Conservation (phyloP, 1,140 invertebrate genomes). For the Orchestia grillus region DNA sequence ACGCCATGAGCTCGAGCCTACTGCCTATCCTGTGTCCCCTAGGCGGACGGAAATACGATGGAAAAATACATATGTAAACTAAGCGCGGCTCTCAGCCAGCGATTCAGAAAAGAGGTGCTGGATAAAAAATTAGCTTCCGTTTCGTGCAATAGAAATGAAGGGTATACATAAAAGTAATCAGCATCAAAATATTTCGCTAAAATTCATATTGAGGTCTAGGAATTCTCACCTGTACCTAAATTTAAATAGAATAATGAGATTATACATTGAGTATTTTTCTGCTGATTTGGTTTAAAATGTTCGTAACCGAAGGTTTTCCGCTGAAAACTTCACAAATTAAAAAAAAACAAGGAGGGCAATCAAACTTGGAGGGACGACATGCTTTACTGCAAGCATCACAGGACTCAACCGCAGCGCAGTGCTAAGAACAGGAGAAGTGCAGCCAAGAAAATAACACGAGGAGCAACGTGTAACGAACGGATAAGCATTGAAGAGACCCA, state of each 20-base stretch:
- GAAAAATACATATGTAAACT: background rate
- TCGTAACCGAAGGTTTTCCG: background rate
- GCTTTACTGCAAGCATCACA: background rate
- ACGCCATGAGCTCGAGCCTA: too few species aligned
- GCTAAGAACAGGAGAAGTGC: background rate
- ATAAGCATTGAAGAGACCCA: background rate
- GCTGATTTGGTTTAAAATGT: background rate
- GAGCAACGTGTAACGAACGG: background rate
- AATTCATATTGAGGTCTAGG: background rate
- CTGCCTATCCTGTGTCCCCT: too few species aligned
- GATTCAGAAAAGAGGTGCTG: background rate
- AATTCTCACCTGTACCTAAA: background rate
- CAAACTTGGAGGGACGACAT: background rate
- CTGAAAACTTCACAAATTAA: background rate
- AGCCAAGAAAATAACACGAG: background rate
- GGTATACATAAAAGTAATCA: background rate
- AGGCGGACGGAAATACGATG: too few species aligned
- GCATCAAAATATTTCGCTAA: background rate
- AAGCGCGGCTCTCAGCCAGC: background rate
- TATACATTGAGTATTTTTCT: background rate
- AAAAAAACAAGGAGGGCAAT: background rate
- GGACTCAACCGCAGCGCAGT: background rate
- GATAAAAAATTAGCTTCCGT: background rate
- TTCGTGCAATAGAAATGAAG: background rate
- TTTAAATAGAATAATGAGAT: too few species aligned